Evolutionary conservation across 2,888 invertebrate species (phyloP).

Genomic region (Strigamia transsilvanica): DNA sequence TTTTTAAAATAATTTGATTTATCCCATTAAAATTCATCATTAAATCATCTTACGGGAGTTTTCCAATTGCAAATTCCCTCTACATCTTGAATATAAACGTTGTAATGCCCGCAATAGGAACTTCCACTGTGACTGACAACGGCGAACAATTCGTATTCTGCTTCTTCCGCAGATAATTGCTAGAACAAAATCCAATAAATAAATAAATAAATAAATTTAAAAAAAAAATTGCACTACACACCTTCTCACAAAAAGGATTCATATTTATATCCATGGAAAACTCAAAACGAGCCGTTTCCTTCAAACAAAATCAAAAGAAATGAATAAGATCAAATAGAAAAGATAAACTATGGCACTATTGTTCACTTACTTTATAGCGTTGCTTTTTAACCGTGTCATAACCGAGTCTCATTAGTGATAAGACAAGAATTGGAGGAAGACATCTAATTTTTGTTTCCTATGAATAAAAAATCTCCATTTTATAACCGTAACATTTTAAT

Average conservation of each 20-base stretch:
- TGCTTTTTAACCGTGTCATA: constrained; percentile 62
- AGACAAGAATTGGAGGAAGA: constrained; percentile 63
- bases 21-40: no score
- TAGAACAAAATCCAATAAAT: constrained; percentile 50
- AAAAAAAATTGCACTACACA: background rate
- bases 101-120: constrained; percentile 65
- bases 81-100: constrained; percentile 64
- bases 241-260: constrained; percentile 61
- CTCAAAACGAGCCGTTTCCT: constrained; percentile 63
- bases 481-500: background rate
- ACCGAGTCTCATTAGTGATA: constrained; percentile 64
- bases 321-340: constrained; percentile 40
- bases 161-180: constrained; percentile 57
- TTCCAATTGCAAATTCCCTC: constrained; percentile 63
- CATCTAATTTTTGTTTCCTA: constrained; percentile 62
- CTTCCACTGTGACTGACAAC: constrained; percentile 65
- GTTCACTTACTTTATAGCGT: background rate
- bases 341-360: background rate
- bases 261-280: constrained; percentile 63
- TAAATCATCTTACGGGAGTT: constrained; percentile 60
- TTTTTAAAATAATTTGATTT: background rate
- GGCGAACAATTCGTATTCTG: constrained; percentile 64
- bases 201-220: no score
- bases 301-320: constrained; percentile 48
- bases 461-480: constrained; percentile 40